phyloP scores from a whole-genome alignment of 1,140 invertebrate species.

The Aporrectodea caliginosa region DNA sequence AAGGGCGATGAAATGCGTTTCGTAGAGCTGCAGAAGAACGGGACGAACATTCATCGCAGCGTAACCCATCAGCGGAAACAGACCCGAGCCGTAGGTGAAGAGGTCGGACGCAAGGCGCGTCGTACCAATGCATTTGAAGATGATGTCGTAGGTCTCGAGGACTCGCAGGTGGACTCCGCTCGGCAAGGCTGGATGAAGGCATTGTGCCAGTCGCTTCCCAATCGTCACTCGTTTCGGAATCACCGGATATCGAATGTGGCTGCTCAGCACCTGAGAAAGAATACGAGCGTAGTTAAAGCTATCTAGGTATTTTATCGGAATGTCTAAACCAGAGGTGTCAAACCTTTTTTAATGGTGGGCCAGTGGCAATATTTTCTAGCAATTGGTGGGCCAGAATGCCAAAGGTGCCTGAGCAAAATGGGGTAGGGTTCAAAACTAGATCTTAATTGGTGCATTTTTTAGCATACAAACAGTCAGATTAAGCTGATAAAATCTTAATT shows the following conservation, averaged over 20 bases:
- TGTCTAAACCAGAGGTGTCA: too few species aligned
- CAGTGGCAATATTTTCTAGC: too few species aligned
- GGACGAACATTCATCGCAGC: constrained; percentile 82
- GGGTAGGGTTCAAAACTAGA: too few species aligned
- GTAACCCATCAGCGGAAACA: constrained; percentile 84
- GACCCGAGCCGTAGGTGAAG: constrained; percentile 79
- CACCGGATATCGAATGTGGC: constrained; percentile 70
- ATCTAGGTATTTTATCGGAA: too few species aligned
- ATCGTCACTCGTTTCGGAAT: constrained; percentile 86
- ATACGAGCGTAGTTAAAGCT: too few species aligned
- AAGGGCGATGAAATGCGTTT: constrained; percentile 84
- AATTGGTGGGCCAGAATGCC: too few species aligned
- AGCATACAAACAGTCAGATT: too few species aligned
- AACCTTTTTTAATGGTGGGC: too few species aligned
- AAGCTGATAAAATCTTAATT: too few species aligned
- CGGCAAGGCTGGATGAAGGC: constrained; percentile 88
- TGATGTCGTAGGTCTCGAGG: constrained; percentile 87
- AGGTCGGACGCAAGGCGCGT: constrained; percentile 76
- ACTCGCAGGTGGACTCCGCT: constrained; percentile 86
- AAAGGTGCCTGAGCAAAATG: too few species aligned
- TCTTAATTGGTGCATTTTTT: too few species aligned
- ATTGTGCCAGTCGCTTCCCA: constrained; percentile 88
- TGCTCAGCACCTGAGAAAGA: constrained; percentile 27
- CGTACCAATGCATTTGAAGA: constrained; percentile 85
- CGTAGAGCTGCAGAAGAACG: constrained; percentile 78